phyloP scores from a whole-genome alignment of 2,888 invertebrate species.

The Phaedon cochleariae region DNA sequence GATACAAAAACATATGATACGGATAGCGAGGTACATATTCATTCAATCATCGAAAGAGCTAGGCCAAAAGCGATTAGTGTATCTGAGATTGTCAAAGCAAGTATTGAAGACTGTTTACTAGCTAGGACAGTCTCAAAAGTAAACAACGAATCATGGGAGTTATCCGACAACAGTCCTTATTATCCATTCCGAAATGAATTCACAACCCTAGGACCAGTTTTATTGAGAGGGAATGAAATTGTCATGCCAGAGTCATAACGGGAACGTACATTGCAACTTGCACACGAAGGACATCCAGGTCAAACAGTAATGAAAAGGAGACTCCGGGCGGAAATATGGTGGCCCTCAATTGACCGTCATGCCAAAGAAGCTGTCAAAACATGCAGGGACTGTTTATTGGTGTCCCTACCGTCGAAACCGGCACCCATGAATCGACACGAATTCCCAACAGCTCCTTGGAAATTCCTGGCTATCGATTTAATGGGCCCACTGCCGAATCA shows the following conservation, averaged over 20 bases:
- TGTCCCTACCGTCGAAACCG: no score
- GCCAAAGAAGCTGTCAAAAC: no score
- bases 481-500: constrained; percentile 3
- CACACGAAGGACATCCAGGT: constrained; percentile 29
- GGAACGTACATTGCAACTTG: constrained; percentile 4
- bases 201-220: constrained; percentile 29
- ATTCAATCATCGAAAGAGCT: constrained; percentile 24
- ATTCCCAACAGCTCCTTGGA: neutral
- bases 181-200: constrained; percentile 24
- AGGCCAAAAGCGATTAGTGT: constrained; percentile 32
- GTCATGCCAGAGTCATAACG: neutral
- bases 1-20: constrained; percentile 22
- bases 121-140: neutral
- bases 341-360: constrained; percentile 24
- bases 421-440: no score
- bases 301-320: constrained; percentile 35
- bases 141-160: neutral
- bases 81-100: constrained; percentile 6
- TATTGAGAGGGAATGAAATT: neutral
- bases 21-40: constrained; percentile 32
- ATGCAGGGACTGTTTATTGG: no score
- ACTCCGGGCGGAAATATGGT: constrained; percentile 38
- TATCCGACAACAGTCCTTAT: constrained; percentile 1
- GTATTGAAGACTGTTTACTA: constrained; percentile 1
- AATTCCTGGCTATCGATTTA: neutral